phyloP scores from a whole-genome alignment of 2,113 vertebrate species.

The Montifringilla adamsi region DNA sequence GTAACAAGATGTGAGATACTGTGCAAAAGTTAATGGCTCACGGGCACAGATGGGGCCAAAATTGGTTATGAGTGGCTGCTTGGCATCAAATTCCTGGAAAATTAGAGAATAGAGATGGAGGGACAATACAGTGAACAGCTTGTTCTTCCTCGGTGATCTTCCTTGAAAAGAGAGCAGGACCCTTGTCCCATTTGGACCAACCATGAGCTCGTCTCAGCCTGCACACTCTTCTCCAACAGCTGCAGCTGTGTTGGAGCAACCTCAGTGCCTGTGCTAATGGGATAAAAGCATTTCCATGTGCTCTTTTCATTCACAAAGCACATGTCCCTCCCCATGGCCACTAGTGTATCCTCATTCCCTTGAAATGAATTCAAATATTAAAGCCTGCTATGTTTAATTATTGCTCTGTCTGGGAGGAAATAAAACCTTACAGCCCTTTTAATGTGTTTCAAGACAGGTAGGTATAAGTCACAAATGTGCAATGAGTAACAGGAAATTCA shows the following conservation, averaged over 20 bases:
- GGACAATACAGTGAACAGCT: not conserved
- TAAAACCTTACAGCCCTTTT: not conserved
- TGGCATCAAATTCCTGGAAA: not conserved
- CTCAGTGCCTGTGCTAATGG: not conserved
- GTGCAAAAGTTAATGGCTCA: not conserved
- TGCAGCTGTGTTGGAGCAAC: not conserved
- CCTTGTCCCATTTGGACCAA: not conserved
- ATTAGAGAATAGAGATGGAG: not conserved
- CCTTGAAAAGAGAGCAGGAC: not conserved
- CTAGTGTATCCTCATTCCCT: not conserved
- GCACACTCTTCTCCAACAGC: not conserved
- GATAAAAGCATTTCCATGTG: conserved; percentile 29
- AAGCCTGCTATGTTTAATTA: not conserved
- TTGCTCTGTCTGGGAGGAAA: not conserved
- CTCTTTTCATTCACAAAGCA: not conserved
- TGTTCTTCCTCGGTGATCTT: not conserved
- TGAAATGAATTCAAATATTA: not conserved
- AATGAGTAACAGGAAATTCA: not conserved
- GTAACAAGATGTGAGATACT: not conserved
- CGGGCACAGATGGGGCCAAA: not conserved
- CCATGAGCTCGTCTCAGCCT: not conserved
- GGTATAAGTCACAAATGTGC: not conserved
- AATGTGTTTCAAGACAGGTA: not conserved
- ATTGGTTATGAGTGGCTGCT: not conserved
- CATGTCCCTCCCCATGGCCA: not conserved